A percentile compares a stretch with the other conserved stretches of the same genome.
phyloP scores from a whole-genome alignment of 2,888 invertebrate species.

The Dynastes maya region DNA sequence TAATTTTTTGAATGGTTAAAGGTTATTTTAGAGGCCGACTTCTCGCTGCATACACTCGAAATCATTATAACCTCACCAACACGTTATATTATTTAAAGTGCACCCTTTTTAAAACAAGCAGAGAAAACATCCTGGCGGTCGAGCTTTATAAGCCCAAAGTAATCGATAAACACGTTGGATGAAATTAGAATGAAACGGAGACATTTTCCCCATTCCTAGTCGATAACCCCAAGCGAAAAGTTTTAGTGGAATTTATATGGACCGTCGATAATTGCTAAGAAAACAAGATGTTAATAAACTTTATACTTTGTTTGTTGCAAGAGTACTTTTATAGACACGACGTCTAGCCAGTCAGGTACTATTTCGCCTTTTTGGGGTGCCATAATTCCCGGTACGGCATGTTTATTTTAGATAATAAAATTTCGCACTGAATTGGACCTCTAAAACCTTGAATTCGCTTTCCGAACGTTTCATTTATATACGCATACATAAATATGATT shows the following conservation, averaged over 20 bases:
- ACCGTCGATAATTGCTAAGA: conserved; percentile 42
- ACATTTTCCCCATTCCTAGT: conserved; percentile 31
- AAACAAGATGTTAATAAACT: conserved; percentile 43
- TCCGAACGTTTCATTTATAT: too few species aligned
- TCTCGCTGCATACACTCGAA: conserved; percentile 18
- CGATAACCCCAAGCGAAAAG: background rate
- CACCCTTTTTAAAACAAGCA: conserved; percentile 36
- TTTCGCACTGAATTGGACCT: conserved; percentile 34
- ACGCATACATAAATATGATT: conserved; percentile 25
- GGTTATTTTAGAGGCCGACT: conserved; percentile 25
- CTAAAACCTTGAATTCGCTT: conserved; percentile 17
- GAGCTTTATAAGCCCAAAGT: conserved; percentile 34
- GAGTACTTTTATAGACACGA: conserved; percentile 34
- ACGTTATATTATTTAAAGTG: conserved; percentile 39
- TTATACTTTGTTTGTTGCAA: conserved; percentile 43
- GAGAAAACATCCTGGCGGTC: conserved; percentile 12
- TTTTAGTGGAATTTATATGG: conserved; percentile 42
- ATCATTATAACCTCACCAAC: conserved; percentile 37
- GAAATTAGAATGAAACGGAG: conserved; percentile 46
- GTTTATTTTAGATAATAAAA: conserved; percentile 45
- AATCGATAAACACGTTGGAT: conserved; percentile 43
- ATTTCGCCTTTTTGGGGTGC: conserved; percentile 31
- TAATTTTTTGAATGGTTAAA: conserved; percentile 21
- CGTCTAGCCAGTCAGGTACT: conserved; percentile 42
- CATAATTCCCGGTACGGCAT: conserved; percentile 36